A percentile compares a stretch with the other conserved stretches of the same genome.
phyloP scores from a whole-genome alignment of 2,113 vertebrate species.

The Leucosticte australis region DNA sequence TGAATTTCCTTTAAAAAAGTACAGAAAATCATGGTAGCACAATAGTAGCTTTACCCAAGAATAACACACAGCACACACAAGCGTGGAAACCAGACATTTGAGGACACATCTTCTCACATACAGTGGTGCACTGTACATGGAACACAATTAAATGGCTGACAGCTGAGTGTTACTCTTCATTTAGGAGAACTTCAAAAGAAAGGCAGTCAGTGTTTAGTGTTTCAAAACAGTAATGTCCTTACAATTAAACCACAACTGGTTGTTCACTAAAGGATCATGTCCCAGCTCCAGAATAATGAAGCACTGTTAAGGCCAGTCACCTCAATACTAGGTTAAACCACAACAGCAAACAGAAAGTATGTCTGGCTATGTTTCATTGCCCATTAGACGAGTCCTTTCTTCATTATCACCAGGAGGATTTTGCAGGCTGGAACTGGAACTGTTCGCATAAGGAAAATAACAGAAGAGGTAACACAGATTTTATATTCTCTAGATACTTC shows the following conservation, averaged over 20 bases:
- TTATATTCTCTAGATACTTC: neutral
- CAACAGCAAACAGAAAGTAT: neutral
- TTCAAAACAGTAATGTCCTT: neutral
- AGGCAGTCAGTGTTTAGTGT: neutral
- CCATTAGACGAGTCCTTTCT: slow-evolving; percentile 67
- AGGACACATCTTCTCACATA: neutral
- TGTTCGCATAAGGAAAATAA: neutral
- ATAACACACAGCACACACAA: neutral
- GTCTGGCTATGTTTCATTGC: slow-evolving; percentile 21
- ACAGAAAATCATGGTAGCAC: slow-evolving; percentile 13
- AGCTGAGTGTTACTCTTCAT: neutral
- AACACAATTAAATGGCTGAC: neutral
- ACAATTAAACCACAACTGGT: neutral
- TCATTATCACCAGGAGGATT: slow-evolving; percentile 24
- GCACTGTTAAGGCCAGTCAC: neutral
- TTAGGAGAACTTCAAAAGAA: neutral
- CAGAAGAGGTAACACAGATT: neutral
- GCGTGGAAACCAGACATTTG: neutral
- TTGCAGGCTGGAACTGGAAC: slow-evolving; percentile 58
- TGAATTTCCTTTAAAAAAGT: neutral
- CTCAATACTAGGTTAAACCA: neutral
- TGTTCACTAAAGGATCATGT: neutral
- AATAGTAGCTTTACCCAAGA: slow-evolving; percentile 1
- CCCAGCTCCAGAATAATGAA: neutral
- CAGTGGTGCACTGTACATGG: neutral